Evolutionary conservation across 2,888 invertebrate species (phyloP), one percentile per base, ranked within the genome.

Genomic region (Atrina japonica): DNA sequence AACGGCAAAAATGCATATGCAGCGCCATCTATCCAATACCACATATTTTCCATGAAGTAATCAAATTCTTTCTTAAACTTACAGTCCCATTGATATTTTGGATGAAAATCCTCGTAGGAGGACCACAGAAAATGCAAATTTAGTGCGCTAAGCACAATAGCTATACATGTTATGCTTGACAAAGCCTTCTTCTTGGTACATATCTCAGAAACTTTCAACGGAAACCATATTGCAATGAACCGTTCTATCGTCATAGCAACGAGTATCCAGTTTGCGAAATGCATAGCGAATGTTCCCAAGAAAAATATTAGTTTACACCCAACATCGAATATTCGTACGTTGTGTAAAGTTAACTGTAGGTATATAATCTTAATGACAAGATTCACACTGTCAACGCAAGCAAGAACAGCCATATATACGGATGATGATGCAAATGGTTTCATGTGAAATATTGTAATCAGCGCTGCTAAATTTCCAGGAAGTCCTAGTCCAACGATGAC

Each of bases 171-270:
- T 29, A 82, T 58, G 0, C 67, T 63, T 3, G 73, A 56, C 6
- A 70, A 55, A 0, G 83, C 79, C 16, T 76, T 76, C n/a, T 64
- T 61, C 30, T 73, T 74, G 1, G 84, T 81, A 64, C 83, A 84
- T 21, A 83, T 58, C 2, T 70, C 70, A 45, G 75, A 82, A 0
- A 87, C 84, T 56, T 80, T 76, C 9, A 86, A 76, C 0, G 88
- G 88, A 43, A 84, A 83, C 80, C 82, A 83, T n/a, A 88, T 84
- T 18, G 87, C 88, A 11, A 86, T 69, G 59, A 85, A 83, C 0
- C 88, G 78, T 66, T 88, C 88, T 3, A 81, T 61, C 11, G 86
- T 86, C 83, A 88, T 84, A 14, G 79, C 76, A 6, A 87, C 88
- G 9, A 88, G 71, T 14, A 86, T 74, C 88, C 88, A 88, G 70